A percentile compares a stretch with the other conserved stretches of the same genome.
These are phyloP conservation scores for Ormia ochracea DNA, from an alignment of 2,888 invertebrate species.

Conservation along the genomic window DNA sequence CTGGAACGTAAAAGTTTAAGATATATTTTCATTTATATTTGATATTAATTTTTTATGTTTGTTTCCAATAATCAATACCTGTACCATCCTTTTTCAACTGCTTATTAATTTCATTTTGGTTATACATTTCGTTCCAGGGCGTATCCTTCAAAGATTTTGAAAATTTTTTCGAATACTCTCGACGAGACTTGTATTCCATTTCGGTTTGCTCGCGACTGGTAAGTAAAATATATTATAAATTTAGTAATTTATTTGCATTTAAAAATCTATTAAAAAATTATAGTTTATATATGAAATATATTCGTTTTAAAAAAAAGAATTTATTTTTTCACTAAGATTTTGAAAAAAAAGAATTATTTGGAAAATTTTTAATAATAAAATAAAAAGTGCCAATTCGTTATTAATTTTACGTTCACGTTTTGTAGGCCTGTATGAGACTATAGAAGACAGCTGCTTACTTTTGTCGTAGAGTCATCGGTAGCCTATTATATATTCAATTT, in stretches of 20 bases:
- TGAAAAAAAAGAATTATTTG: too few species aligned
- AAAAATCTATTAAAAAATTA: background rate
- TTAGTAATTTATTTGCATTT: background rate
- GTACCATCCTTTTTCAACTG: conserved; percentile 49
- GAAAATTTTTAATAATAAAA: too few species aligned
- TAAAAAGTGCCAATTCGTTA: too few species aligned
- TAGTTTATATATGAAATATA: background rate
- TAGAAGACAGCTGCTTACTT: too few species aligned
- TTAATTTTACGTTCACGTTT: too few species aligned
- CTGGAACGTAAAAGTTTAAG: conserved; percentile 53
- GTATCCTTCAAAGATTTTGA: conserved; percentile 66
- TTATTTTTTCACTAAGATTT: too few species aligned
- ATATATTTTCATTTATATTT: background rate
- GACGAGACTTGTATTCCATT: conserved; percentile 71
- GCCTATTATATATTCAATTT: too few species aligned
- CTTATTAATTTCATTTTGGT: conserved; percentile 70
- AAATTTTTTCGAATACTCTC: conserved; percentile 72
- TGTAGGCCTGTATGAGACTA: too few species aligned
- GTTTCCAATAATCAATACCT: conserved; percentile 9
- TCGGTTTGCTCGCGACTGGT: conserved; percentile 77
- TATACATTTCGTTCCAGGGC: conserved; percentile 70
- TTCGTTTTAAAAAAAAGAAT: too few species aligned
- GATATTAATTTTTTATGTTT: background rate
- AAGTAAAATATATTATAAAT: background rate
- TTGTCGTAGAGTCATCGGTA: too few species aligned